These are phyloP conservation scores for Megaptera novaeangliae DNA, from an alignment of 2,113 vertebrate genomes.

Conservation along the genomic window DNA sequence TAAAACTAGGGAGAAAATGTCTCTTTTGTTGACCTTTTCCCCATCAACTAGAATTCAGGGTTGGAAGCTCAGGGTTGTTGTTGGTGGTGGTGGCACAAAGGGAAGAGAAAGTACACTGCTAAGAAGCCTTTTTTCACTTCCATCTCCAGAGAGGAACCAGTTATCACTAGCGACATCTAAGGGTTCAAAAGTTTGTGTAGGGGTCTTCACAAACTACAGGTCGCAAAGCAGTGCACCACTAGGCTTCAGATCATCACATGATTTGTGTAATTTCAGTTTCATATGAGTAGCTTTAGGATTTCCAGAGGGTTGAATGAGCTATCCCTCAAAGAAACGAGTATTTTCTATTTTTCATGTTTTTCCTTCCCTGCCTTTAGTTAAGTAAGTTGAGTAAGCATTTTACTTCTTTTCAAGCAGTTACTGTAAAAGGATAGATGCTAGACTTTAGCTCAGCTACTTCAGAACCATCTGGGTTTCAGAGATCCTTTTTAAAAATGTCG, in stretches of 20 bases:
- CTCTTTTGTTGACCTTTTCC: not conserved
- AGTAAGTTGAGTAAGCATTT: not conserved
- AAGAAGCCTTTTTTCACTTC: not conserved
- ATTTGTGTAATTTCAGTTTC: not conserved
- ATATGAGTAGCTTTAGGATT: not conserved
- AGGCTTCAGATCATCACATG: not conserved
- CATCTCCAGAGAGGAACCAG: not conserved
- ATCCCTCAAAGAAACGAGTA: not conserved
- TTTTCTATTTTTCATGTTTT: not conserved
- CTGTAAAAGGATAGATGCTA: not conserved
- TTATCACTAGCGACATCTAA: not conserved
- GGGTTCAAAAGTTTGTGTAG: not conserved
- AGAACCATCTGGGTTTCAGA: constrained; percentile 24
- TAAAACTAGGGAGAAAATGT: not conserved
- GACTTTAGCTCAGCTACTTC: not conserved
- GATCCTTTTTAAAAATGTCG: not conserved
- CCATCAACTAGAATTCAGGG: not conserved
- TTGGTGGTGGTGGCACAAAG: not conserved
- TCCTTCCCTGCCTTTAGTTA: not conserved
- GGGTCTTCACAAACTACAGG: not conserved
- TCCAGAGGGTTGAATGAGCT: not conserved
- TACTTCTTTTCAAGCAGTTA: constrained; percentile 4
- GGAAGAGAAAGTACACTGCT: not conserved
- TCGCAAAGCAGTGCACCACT: not conserved
- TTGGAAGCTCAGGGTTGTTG: not conserved